Percentiles rank a stretch among this genome's conserved stretches.
Evolutionary conservation across 2,888 invertebrate species (phyloP).

Genomic region (Phytoseiulus persimilis): DNA sequence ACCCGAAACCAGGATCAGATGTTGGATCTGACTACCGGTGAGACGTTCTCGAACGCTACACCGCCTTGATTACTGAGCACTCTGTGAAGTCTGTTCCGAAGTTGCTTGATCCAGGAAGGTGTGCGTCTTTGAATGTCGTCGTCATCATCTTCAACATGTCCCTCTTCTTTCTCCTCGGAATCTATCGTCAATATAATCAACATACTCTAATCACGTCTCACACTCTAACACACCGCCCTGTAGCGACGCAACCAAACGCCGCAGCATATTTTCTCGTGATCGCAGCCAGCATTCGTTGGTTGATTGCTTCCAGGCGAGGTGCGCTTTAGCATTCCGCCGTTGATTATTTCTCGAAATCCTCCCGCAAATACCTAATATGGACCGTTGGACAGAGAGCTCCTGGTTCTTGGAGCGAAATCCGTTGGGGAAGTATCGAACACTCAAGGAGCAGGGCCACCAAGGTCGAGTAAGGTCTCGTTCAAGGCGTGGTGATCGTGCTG

Average conservation of each 20-base stretch:
- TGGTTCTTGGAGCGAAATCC: no score
- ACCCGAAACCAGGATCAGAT: not conserved
- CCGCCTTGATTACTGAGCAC: not conserved
- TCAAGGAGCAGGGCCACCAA: not conserved
- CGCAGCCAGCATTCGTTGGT: no score
- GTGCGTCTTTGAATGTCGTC: slow-evolving; percentile 5
- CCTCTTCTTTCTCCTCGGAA: not conserved
- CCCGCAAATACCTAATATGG: not conserved
- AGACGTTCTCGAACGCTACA: not conserved
- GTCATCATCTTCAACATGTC: not conserved
- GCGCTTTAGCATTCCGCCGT: no score
- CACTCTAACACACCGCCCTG: not conserved
- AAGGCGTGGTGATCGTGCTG: not conserved
- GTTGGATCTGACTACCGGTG: not conserved
- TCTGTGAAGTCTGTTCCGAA: not conserved
- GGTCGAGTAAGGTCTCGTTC: no score
- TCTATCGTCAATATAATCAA: not conserved
- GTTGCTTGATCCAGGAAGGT: not conserved
- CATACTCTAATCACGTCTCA: not conserved
- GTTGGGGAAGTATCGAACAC: not conserved
- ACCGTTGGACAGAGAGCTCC: not conserved
- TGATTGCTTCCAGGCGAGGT: no score
- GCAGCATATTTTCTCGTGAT: no score
- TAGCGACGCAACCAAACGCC: no score
- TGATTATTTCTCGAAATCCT: no score